Conservation (phyloP, 2,797 vertebrate genomes). For the Spea hammondii region DNA sequence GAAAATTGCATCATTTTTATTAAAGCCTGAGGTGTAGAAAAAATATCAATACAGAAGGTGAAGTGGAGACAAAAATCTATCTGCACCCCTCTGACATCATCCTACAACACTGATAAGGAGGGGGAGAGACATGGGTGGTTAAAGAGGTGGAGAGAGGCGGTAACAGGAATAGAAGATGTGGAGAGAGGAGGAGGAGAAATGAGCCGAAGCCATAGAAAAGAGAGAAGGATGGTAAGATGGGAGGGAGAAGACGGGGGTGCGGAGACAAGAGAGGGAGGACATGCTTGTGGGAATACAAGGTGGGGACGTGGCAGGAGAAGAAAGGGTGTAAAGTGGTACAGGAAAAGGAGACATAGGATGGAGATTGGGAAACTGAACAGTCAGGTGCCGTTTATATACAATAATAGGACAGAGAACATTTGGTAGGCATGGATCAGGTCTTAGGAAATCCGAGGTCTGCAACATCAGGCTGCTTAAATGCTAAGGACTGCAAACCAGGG, state of each 20-base stretch:
- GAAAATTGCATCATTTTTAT: too few relatives aligned
- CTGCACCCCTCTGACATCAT: constrained; percentile 36
- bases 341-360: background rate
- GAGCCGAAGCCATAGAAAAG: constrained; percentile 29
- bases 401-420: too few relatives aligned
- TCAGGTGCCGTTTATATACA: too few relatives aligned
- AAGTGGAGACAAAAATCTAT: constrained; percentile 2
- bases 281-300: background rate
- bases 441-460: too few relatives aligned
- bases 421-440: too few relatives aligned
- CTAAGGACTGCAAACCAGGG: too few relatives aligned
- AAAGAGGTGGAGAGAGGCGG: background rate
- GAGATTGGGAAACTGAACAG: background rate
- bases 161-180: background rate
- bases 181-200: constrained; percentile 32
- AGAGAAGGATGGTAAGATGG: background rate
- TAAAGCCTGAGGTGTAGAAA: too few relatives aligned
- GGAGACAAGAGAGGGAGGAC: background rate
- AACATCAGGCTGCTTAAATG: too few relatives aligned
- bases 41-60: constrained; percentile 27
- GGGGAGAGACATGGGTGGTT: constrained; percentile 3
- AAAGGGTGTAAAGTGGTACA: background rate
- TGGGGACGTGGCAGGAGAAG: background rate
- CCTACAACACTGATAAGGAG: constrained; percentile 1
- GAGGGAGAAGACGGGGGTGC: background rate